Base-by-base conservation (phyloP, 92 coral and sea anemone species). In the Blastomussa wellsi region DNA sequence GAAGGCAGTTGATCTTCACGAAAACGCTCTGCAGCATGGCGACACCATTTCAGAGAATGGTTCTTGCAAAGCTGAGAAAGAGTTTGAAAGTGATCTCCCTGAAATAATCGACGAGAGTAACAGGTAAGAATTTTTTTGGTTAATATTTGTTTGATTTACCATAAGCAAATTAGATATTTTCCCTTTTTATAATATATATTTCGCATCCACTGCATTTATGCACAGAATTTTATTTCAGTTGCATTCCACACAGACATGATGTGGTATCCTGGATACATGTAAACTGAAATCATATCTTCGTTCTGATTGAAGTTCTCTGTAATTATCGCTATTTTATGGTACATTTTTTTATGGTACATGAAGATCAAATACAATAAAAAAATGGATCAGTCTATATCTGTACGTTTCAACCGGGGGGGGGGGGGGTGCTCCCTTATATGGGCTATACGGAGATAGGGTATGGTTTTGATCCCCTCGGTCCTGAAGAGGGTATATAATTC, bases 91-190 rank as follows among this genome's bases (percentile, higher is more conserved):
- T 55, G 88, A 59, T 28, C 86, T 89, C 35, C 92, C 94, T 17
- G 92, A 92, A 57, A 87, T 94, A 24, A 90, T 94, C 36, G 75
- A 89, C 48, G 98, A 94, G 49, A 87, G 87, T 14, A 93, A 94
- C 79, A 94, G 83, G 98, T 94, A 87, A 31, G 71, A 70, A 17
- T 2, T 16, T 62, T 62, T 62, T 4, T n/a, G 32, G 33, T 26
- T 62, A 28, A 28, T 6, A 62, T 62, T 62, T 26, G 17, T 62
- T 62, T 13, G 28, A 0, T 26, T 62, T 11, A 62, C 68, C 33
- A 62, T 7, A 26, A 62, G 33, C n/a, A n/a, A n/a, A n/a, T 11
- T 1, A 70, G 14, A 2, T 70, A 17, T 70, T 70, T 35, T 13
- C 17, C 1, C 4, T 28, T 36, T 55, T 0, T 38, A 6, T 5